Percentiles rank a stretch among this genome's conserved stretches.
These are phyloP conservation scores for Ephydatia muelleri DNA, from an alignment of 37 sponge, comb jelly and placozoan species.

Conservation along the genomic window DNA sequence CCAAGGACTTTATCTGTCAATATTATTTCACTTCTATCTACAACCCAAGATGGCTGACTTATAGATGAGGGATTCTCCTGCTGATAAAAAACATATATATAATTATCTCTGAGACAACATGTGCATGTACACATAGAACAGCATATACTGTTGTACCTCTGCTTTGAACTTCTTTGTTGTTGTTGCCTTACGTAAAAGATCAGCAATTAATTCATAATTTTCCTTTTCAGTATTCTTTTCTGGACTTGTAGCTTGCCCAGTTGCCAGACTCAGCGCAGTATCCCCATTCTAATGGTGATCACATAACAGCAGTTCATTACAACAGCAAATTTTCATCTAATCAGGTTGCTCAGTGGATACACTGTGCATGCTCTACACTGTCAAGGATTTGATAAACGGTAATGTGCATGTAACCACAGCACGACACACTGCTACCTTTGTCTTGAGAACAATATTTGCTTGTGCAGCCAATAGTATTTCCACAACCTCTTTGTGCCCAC, in stretches of 20 bases:
- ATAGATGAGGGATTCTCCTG: neutral
- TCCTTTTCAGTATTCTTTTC: neutral
- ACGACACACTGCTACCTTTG: neutral
- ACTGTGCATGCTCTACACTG: too few relatives aligned
- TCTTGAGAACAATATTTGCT: neutral
- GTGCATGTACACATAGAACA: too few relatives aligned
- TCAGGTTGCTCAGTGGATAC: too few relatives aligned
- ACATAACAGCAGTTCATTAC: too few relatives aligned
- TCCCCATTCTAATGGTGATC: neutral
- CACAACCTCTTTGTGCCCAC: neutral
- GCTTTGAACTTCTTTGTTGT: neutral
- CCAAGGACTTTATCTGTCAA: constrained; percentile 47
- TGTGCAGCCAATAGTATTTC: neutral
- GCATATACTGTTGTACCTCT: too few relatives aligned
- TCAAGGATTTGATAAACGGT: too few relatives aligned
- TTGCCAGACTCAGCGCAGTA: neutral
- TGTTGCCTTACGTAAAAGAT: neutral
- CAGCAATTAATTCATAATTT: neutral
- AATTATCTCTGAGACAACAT: neutral
- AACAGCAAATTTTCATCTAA: too few relatives aligned
- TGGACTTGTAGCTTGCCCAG: neutral
- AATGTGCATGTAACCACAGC: too few relatives aligned
- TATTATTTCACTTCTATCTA: constrained; percentile 41
- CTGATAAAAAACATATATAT: too few relatives aligned
- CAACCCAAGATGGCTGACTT: constrained; percentile 32